Percentiles rank a stretch among this genome's conserved stretches.
Evolutionary conservation across 2,797 vertebrate genomes (phyloP).

Genomic region (Chaunax sp.): DNA sequence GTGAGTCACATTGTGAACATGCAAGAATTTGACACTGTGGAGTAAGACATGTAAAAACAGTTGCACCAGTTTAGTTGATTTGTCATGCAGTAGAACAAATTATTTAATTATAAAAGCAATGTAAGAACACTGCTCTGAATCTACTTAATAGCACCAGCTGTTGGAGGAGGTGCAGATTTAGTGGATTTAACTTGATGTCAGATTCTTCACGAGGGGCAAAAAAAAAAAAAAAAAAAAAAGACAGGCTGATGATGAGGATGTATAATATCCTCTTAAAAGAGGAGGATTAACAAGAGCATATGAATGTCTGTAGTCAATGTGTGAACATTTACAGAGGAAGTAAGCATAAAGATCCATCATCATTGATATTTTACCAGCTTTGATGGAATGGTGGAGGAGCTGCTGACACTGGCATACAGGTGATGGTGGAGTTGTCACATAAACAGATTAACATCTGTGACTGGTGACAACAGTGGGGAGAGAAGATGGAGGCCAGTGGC

Average conservation of each 20-base stretch:
- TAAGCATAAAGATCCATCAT: conserved; percentile 4
- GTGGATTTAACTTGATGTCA: conserved; percentile 23
- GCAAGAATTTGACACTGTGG: not conserved
- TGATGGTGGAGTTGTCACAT: conserved; percentile 7
- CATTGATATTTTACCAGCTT: not conserved
- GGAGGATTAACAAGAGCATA: conserved; percentile 32
- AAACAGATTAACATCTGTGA: conserved; percentile 44
- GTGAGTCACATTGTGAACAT: not conserved
- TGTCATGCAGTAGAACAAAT: not conserved
- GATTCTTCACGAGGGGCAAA: conserved; percentile 1
- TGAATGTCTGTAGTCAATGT: conserved; percentile 7
- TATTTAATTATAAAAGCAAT: conserved; percentile 3
- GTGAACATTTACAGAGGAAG: conserved; percentile 21
- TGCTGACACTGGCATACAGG: not conserved
- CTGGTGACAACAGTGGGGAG: conserved; percentile 30
- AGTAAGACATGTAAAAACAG: not conserved
- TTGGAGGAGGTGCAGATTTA: not conserved
- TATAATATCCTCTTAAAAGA: conserved; percentile 18
- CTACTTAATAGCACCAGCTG: not conserved
- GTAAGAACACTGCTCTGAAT: not conserved
- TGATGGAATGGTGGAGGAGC: not conserved
- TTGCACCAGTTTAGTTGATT: conserved; percentile 2
- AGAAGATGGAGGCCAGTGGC: conserved; percentile 47
- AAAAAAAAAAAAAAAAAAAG: not conserved
- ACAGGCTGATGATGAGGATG: conserved; percentile 10